Conservation (phyloP, 2,113 vertebrate species). For the Formicarius rufipectus region DNA sequence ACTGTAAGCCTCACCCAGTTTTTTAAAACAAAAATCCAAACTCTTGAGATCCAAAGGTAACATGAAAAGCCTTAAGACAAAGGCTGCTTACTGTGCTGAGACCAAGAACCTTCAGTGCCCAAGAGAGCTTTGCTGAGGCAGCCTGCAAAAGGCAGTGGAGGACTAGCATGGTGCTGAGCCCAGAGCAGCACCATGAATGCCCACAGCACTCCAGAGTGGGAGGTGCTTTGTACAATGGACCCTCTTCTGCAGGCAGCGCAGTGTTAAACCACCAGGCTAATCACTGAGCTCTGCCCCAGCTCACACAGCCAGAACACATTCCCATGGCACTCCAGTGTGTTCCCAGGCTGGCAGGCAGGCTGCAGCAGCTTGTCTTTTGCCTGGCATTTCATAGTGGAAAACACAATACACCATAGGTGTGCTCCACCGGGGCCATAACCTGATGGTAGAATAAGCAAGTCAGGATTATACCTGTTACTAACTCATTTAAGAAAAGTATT, state of each 20-base stretch:
- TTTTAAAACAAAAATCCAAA: neutral
- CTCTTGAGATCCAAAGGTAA: neutral
- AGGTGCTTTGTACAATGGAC: neutral
- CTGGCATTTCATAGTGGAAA: neutral
- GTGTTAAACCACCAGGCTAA: neutral
- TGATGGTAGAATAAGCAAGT: neutral
- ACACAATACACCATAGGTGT: neutral
- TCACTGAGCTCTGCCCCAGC: neutral
- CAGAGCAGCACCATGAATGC: neutral
- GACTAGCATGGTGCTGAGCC: neutral
- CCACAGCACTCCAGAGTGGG: neutral
- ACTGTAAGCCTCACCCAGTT: neutral
- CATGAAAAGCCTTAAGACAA: neutral
- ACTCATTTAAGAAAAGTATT: neutral
- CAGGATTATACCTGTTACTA: neutral
- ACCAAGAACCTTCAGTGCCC: neutral
- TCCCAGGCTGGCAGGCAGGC: neutral
- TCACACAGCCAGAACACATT: neutral
- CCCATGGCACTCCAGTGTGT: neutral
- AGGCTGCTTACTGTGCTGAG: fast-evolving
- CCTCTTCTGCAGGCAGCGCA: neutral
- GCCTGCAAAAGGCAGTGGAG: neutral
- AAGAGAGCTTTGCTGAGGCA: neutral
- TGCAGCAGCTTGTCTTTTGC: neutral
- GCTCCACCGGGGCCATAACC: neutral